These are phyloP conservation scores for Apantesis nais DNA, from an alignment of 2,888 invertebrate species.

Conservation along the genomic window DNA sequence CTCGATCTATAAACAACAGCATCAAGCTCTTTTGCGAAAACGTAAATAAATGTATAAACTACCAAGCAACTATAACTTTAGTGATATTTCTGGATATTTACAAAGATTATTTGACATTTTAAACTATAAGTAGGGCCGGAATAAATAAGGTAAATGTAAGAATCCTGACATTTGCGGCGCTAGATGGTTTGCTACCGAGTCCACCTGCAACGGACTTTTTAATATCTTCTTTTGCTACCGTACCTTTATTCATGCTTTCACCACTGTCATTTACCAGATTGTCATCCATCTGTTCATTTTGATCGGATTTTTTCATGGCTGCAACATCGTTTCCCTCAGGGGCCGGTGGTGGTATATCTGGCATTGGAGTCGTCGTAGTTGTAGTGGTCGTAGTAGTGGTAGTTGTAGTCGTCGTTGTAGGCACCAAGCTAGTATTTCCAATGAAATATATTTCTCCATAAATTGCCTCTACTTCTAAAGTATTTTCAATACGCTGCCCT, in stretches of 20 bases:
- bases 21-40: slow-evolving; percentile 72
- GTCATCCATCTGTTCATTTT: slow-evolving; percentile 61
- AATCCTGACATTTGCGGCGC: slow-evolving; percentile 55
- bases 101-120: slow-evolving; percentile 60
- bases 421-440: slow-evolving; percentile 90
- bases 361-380: slow-evolving; percentile 79
- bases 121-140: slow-evolving; percentile 70
- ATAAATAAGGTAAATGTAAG: slow-evolving; percentile 61
- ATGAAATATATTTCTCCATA: slow-evolving; percentile 92
- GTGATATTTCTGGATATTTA: slow-evolving; percentile 74
- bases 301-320: slow-evolving; percentile 63
- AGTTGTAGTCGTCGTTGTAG: slow-evolving; percentile 89
- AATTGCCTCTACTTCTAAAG: slow-evolving; percentile 89
- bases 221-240: slow-evolving; percentile 70
- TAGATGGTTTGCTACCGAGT: slow-evolving; percentile 67
- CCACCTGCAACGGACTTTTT: slow-evolving; percentile 71
- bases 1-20: slow-evolving; percentile 67
- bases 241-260: slow-evolving; percentile 62
- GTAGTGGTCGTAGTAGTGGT: slow-evolving; percentile 87
- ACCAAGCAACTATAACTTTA: slow-evolving; percentile 69
- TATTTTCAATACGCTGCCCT: slow-evolving; percentile 88
- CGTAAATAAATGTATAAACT: slow-evolving; percentile 58
- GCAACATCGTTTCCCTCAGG: slow-evolving; percentile 77
- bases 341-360: slow-evolving; percentile 82
- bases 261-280: slow-evolving; percentile 69